Evolutionary conservation across 2,113 vertebrate genomes (phyloP), one percentile per base, ranked within the genome.

Genomic region (Oceanodroma tethys): DNA sequence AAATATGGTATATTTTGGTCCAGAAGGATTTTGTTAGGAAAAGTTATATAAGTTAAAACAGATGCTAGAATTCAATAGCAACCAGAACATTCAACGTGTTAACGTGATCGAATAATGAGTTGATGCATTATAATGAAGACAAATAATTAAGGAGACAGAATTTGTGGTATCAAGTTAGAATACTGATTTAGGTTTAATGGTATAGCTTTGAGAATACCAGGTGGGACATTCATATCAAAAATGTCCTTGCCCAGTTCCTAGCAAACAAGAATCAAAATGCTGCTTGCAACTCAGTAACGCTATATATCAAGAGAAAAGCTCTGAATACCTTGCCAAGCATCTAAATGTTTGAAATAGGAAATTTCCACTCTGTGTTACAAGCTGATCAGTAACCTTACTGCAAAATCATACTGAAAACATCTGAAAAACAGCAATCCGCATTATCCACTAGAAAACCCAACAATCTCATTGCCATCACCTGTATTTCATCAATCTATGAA

Each of bases 341-440:
- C 50, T 92, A 62, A 80, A 56, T 53, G 81, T 38, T 58, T 7
- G 3, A 92, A 95, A 93, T 9, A 53, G 90, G 74, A 95, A 90
- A 94, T 96, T 94, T 95, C 93, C 92, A 96, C 58, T 73, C 62
- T 22, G 16, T 50, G 21, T 62, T 90, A 73, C 58, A 93, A 83
- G 74, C 40, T 78, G 53, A 93, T 93, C 27, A 53, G 84, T 50
- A 90, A 60, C 67, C 36, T 83, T 29, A 66, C 32, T 70, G 67
- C 62, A 95, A 92, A 94, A 90, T 48, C 13, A 30, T 70, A 30
- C 34, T 42, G 72, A 25, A 80, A 90, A 48, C 11, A 58, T 36
- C 48, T 81, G 85, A 90, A 81, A 82, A 96, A 38, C 16, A 95
- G 42, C 53, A 78, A 25, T 81, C 73, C 74, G 47, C 70, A 70